Evolutionary conservation across 2,888 invertebrate genomes (phyloP), one percentile per base, ranked within the genome.

Genomic region (Andrena marginata): DNA sequence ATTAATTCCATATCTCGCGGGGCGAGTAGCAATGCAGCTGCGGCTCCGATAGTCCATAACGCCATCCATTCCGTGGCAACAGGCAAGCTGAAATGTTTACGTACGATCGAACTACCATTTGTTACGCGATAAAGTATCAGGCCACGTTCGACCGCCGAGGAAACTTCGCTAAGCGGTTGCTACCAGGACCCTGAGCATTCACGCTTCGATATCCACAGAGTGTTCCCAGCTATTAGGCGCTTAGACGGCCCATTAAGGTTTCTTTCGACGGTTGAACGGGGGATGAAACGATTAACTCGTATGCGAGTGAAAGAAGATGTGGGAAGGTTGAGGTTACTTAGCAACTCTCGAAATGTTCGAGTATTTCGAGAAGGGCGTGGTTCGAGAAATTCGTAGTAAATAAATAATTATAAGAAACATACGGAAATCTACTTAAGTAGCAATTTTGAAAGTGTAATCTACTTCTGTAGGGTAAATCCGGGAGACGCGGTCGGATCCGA

Each of bases 101-200:
- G 86, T 83, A 78, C 87, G 82, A 87, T 80, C 87, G 86, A 86
- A 87, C 86, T 69, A 70, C 83, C 87, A 86, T 88, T 87, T 85
- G 88, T 88, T 87, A 88, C 83, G 79, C 83, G 88, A 87, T 83
- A 87, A 87, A 85, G 87, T 86, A 87, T 86, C 87, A 69, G 74
- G 73, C 59, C 51, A 74, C 82, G 67, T 67, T 51, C 69, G 69
- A 62, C 51, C 69, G 71, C 60, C 70, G 72, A 73, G 82, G 80
- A 80, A 80, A 80, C 76, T 80, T 78, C 60, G 73, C 56, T 67
- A 63, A 67, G 33, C 69, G 78, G n/a, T 16, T 70, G 70, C 13
- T 26, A 8, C 23, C 54, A 35, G 76, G 48, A 68, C 60, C 62
- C 51, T 26, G 73, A 83, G 65, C 83, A 80, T 42, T 85, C 74